phyloP scores from a whole-genome alignment of 1,140 invertebrate species.

The Mactra quadrangularis region DNA sequence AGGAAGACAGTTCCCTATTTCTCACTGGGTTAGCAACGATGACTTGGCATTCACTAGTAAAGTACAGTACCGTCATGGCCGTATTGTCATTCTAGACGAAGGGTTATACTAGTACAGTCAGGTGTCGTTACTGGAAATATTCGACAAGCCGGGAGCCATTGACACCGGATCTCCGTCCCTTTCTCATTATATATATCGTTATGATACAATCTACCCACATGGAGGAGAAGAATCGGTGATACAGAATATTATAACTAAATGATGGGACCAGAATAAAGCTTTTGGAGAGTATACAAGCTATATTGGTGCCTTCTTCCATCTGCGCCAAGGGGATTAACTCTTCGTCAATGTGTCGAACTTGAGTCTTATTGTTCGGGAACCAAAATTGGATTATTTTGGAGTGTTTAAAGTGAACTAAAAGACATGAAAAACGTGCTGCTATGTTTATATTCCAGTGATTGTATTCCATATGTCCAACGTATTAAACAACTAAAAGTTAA shows the following conservation, averaged over 20 bases:
- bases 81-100: conserved; percentile 76
- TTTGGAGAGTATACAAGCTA: conserved; percentile 80
- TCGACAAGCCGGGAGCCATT: conserved; percentile 53
- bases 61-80: conserved; percentile 74
- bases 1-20: conserved; percentile 75
- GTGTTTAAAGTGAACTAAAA: conserved; percentile 72
- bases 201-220: conserved; percentile 78
- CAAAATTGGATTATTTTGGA: conserved; percentile 79
- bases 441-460: not conserved
- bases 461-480: not conserved
- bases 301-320: conserved; percentile 77
- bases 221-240: conserved; percentile 78
- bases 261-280: conserved; percentile 74
- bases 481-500: not conserved
- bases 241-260: conserved; percentile 80
- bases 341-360: conserved; percentile 81
- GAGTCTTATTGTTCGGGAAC: conserved; percentile 71
- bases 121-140: conserved; percentile 76
- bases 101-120: conserved; percentile 80
- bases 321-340: conserved; percentile 76
- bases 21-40: conserved; percentile 73
- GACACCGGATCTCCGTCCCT: conserved; percentile 65
- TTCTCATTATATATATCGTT: conserved; percentile 79
- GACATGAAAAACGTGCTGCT: not conserved
- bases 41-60: conserved; percentile 77